These are phyloP conservation scores for Agelas oroides DNA, from an alignment of 37 sponge, comb jelly and placozoan species.

Conservation along the genomic window DNA sequence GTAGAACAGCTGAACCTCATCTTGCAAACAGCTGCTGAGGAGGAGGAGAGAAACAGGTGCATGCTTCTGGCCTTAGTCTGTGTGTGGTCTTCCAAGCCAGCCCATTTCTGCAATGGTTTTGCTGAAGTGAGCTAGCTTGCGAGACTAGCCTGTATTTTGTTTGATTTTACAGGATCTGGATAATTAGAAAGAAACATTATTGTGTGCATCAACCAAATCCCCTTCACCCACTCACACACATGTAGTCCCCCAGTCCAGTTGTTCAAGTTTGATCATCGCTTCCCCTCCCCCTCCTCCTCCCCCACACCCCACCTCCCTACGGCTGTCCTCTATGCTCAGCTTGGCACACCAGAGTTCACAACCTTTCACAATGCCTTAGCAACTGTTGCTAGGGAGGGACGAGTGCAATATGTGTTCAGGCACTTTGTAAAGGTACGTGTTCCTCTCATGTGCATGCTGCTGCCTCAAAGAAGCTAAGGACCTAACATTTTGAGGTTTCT, in stretches of 20 bases:
- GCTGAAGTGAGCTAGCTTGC: too few species aligned
- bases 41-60: neutral
- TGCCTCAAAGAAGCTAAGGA: neutral
- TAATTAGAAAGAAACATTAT: too few species aligned
- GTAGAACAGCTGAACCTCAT: constrained; percentile 19
- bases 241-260: neutral
- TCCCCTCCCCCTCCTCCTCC: constrained; percentile 22
- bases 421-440: constrained; percentile 65
- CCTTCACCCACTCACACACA: too few species aligned
- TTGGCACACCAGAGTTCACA: constrained; percentile 66
- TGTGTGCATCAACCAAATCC: neutral
- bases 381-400: constrained; percentile 45
- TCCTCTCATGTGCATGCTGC: neutral
- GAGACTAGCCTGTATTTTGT: too few species aligned
- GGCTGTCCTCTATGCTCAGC: constrained; percentile 77
- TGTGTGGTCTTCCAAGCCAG: too few species aligned
- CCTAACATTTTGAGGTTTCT: neutral
- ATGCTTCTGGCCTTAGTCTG: too few species aligned
- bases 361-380: constrained; percentile 38
- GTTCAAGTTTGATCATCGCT: constrained; percentile 82
- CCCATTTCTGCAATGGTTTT: neutral
- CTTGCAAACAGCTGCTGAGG: neutral
- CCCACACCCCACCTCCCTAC: constrained; percentile 10
- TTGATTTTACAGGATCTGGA: too few species aligned
- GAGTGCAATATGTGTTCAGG: constrained; percentile 71